Conservation (phyloP, 2,888 invertebrate species). For the Oxyscelio sp. region DNA sequence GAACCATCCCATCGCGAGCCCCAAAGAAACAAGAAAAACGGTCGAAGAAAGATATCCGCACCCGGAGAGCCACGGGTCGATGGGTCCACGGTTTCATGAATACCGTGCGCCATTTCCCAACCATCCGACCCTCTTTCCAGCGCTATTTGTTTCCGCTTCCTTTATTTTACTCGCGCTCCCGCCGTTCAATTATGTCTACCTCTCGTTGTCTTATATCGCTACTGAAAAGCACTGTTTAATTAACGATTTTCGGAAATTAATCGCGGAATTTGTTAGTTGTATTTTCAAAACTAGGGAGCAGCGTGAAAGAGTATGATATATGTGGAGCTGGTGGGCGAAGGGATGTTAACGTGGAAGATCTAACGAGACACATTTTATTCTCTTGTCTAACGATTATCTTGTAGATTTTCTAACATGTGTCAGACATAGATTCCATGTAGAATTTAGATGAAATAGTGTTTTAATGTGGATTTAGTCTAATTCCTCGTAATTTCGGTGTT, state of each 20-base stretch:
- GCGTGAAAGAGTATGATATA: no score
- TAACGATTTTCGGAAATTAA: constrained; percentile 23
- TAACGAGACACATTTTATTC: no score
- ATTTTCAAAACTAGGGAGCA: no score
- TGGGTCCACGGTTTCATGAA: constrained; percentile 37
- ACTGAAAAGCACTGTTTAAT: constrained; percentile 26
- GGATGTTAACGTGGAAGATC: no score
- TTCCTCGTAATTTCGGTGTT: no score
- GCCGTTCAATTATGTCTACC: constrained; percentile 42
- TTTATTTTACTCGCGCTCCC: constrained; percentile 42
- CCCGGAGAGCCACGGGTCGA: constrained; percentile 28
- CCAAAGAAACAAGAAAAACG: constrained; percentile 3
- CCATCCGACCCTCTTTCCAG: neutral
- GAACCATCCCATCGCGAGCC: constrained; percentile 9
- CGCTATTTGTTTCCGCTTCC: constrained; percentile 49
- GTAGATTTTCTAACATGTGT: no score
- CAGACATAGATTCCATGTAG: no score
- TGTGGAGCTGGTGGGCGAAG: no score
- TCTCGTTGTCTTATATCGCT: constrained; percentile 22
- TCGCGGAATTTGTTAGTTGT: neutral
- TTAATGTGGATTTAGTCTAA: no score
- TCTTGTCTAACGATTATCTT: no score
- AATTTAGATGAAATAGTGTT: no score
- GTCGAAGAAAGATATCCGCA: constrained; percentile 12
- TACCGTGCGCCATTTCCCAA: constrained; percentile 33